phyloP scores from a whole-genome alignment of 2,113 vertebrate species.

The Periophthalmus modestus region DNA sequence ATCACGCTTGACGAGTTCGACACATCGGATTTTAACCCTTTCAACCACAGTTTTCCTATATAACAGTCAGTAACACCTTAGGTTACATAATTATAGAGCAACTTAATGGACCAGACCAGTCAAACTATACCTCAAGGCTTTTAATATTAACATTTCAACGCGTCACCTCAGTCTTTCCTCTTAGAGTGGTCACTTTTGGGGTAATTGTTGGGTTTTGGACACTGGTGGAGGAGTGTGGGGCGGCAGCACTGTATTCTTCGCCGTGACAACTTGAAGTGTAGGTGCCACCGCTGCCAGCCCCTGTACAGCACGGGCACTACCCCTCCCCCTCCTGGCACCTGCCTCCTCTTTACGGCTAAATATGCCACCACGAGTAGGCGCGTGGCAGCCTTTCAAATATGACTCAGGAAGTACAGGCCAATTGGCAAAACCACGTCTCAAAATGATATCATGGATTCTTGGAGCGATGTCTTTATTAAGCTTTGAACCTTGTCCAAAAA shows the following conservation, averaged over 20 bases:
- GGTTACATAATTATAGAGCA: no score
- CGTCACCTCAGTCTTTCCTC: not conserved
- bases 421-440: conserved; percentile 59
- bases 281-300: conserved; percentile 48
- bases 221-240: not conserved
- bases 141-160: not conserved
- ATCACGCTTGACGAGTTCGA: no score
- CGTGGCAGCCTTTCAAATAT: conserved; percentile 62
- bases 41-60: no score
- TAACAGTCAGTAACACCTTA: no score
- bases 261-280: conserved; percentile 40
- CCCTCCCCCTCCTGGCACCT: conserved; percentile 38
- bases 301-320: conserved; percentile 51
- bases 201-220: not conserved
- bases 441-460: conserved; percentile 48
- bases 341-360: conserved; percentile 65
- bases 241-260: conserved; percentile 23
- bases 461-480: conserved; percentile 47
- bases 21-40: no score
- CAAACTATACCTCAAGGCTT: not conserved
- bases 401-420: conserved; percentile 66
- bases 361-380: conserved; percentile 63
- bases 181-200: not conserved
- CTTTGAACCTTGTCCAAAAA: conserved; percentile 51
- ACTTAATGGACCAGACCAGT: not conserved